phyloP scores from a whole-genome alignment of 2,113 vertebrate species.

The Prionailurus bengalensis region DNA sequence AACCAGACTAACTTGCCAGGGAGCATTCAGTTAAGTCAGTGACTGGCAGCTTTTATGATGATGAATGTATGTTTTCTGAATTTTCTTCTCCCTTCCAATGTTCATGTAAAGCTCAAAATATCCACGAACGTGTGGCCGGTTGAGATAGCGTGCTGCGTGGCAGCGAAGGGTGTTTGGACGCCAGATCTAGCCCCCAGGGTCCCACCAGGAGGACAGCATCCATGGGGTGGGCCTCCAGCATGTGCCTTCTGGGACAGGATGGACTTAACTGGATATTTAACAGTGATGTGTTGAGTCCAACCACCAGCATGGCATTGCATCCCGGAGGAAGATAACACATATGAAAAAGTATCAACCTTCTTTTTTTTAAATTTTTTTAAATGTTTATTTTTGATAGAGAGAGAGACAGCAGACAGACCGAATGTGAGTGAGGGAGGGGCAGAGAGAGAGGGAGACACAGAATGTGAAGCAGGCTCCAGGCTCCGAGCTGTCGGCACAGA shows the following conservation, averaged over 20 bases:
- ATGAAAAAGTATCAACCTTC: too few relatives aligned
- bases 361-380: too few relatives aligned
- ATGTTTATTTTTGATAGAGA: too few relatives aligned
- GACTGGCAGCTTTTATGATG: too few relatives aligned
- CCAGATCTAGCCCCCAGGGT: rapidly evolving
- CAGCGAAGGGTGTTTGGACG: rapidly evolving
- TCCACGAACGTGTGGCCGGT: rapidly evolving
- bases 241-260: rapidly evolving
- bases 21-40: neutral
- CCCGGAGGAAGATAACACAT: neutral
- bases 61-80: too few relatives aligned
- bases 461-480: too few relatives aligned
- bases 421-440: too few relatives aligned
- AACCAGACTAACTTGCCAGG: too few relatives aligned
- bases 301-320: neutral
- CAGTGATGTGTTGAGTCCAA: neutral
- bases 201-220: neutral
- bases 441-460: too few relatives aligned
- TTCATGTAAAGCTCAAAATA: neutral
- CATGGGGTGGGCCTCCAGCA: rapidly evolving
- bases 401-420: too few relatives aligned
- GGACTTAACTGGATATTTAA: too few relatives aligned
- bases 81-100: neutral
- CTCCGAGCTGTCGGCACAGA: too few relatives aligned
- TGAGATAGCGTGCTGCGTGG: rapidly evolving